Percentiles rank a stretch among this genome's conserved stretches.
Evolutionary conservation across 2,797 vertebrate species (phyloP).

Genomic region (Lycodopsis pacificus): DNA sequence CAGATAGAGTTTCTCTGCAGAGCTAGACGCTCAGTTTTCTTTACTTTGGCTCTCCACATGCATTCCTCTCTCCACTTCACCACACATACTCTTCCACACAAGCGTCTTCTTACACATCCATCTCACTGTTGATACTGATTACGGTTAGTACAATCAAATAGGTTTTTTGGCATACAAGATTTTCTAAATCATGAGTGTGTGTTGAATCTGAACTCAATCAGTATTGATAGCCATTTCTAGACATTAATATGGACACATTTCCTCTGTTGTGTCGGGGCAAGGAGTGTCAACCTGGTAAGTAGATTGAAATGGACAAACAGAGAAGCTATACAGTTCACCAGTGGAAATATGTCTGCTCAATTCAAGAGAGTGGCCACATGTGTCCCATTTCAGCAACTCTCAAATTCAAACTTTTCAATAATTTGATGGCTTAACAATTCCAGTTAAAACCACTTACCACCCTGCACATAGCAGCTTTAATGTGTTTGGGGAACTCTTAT

Average conservation of each 20-base stretch:
- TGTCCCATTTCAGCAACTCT: too few species aligned
- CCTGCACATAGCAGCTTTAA: neutral
- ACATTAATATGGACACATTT: neutral
- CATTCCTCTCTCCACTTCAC: neutral
- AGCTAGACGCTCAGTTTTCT: neutral
- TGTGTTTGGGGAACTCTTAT: neutral
- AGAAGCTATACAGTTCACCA: neutral
- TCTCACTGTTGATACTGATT: neutral
- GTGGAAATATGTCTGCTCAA: neutral
- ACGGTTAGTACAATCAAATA: neutral
- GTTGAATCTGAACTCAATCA: neutral
- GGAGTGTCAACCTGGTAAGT: neutral
- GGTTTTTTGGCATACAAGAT: neutral
- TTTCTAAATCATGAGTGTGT: neutral
- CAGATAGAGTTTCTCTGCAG: neutral
- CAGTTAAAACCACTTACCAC: neutral
- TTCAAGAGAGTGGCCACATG: too few species aligned
- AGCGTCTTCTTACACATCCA: neutral
- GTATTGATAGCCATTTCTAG: neutral
- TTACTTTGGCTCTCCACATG: conserved; percentile 1
- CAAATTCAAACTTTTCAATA: too few species aligned
- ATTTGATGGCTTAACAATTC: too few species aligned
- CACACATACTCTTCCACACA: neutral
- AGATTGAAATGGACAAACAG: neutral
- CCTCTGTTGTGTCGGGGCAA: too few species aligned